Conservation (phyloP, 2,888 invertebrate genomes). For the Rhingia campestris region DNA sequence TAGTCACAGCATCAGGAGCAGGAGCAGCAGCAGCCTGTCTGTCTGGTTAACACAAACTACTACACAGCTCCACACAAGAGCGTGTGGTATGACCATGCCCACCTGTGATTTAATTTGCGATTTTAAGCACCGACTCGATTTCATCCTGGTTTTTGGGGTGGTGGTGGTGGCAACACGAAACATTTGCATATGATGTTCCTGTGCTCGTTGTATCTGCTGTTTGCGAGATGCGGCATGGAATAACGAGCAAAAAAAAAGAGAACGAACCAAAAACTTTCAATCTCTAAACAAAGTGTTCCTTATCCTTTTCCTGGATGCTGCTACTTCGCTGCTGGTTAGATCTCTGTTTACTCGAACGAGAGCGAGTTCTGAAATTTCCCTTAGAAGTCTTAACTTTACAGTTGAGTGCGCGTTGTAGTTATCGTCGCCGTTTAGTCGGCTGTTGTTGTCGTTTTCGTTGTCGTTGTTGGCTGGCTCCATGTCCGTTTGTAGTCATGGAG, state of each 20-base stretch:
- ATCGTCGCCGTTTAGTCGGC: slow-evolving; percentile 30
- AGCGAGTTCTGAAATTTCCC: slow-evolving; percentile 31
- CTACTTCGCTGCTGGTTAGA: neutral
- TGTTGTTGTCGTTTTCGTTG: slow-evolving; percentile 1
- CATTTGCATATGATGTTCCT: slow-evolving; percentile 60
- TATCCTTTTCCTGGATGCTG: neutral
- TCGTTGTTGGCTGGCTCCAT: neutral
- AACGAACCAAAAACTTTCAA: slow-evolving; percentile 5
- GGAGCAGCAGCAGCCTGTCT: slow-evolving; percentile 50
- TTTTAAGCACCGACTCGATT: slow-evolving; percentile 67
- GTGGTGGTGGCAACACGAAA: slow-evolving; percentile 9
- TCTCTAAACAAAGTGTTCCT: slow-evolving; percentile 43
- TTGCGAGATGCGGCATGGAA: slow-evolving; percentile 24
- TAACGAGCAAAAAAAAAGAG: slow-evolving; percentile 1
- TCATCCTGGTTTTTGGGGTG: slow-evolving; percentile 34
- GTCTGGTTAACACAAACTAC: slow-evolving; percentile 63
- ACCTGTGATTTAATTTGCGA: slow-evolving; percentile 74
- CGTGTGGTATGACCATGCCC: slow-evolving; percentile 40
- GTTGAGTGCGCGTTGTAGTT: slow-evolving; percentile 53
- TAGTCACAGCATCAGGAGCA: slow-evolving; percentile 3
- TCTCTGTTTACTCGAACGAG: slow-evolving; percentile 28
- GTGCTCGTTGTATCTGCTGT: slow-evolving; percentile 16
- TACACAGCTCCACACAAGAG: slow-evolving; percentile 18
- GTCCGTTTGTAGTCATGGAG: neutral
- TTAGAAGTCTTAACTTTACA: slow-evolving; percentile 41